Percentiles rank a stretch among this genome's conserved stretches.
These are phyloP conservation scores for Agrotis clavis DNA, from an alignment of 2,888 invertebrate species.

Conservation along the genomic window DNA sequence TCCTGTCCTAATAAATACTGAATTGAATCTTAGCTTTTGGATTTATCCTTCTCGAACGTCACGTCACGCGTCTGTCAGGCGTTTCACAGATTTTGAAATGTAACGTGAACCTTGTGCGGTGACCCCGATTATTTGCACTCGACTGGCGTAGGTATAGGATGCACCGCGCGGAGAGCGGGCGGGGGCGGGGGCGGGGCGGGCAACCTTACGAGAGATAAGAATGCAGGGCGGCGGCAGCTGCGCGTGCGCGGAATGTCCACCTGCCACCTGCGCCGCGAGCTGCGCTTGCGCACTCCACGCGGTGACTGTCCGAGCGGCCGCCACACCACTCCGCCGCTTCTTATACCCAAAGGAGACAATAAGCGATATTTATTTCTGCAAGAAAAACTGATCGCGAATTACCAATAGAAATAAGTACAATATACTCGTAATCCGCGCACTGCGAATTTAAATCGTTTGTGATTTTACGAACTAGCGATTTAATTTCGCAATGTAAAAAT, in stretches of 20 bases:
- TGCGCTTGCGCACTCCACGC: too few relatives aligned
- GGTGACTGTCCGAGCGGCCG: too few relatives aligned
- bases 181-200: background rate
- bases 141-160: background rate
- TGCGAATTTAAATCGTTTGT: too few relatives aligned
- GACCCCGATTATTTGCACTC: slow-evolving; percentile 10
- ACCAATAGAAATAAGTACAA: too few relatives aligned
- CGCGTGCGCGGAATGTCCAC: slow-evolving; percentile 73
- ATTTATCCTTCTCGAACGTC: background rate
- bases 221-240: slow-evolving; percentile 67
- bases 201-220: slow-evolving; percentile 65
- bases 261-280: slow-evolving; percentile 63
- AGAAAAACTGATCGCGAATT: background rate
- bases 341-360: background rate
- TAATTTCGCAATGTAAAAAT: too few relatives aligned
- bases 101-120: slow-evolving; percentile 9
- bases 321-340: background rate
- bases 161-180: background rate
- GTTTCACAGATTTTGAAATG: background rate
- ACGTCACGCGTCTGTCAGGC: background rate
- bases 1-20: slow-evolving; percentile 2
- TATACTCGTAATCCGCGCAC: too few relatives aligned
- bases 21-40: slow-evolving; percentile 14
- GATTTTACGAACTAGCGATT: too few relatives aligned
- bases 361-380: background rate